A percentile compares a stretch with the other conserved stretches of the same genome.
Evolutionary conservation across 2,113 vertebrate genomes (phyloP).

Genomic region (Rhabdornis inornatus): DNA sequence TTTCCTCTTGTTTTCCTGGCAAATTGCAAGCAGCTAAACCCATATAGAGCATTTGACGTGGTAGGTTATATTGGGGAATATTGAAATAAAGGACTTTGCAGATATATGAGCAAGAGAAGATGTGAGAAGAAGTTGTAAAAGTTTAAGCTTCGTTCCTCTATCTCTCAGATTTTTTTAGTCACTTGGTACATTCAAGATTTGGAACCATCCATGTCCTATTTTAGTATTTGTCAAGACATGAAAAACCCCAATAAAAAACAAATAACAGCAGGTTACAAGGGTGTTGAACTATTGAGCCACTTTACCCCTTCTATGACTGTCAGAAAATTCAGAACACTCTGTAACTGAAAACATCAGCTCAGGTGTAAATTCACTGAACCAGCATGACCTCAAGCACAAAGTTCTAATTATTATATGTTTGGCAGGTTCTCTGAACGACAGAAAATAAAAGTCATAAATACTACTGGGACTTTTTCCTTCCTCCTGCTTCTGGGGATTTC

Average conservation of each 20-base stretch:
- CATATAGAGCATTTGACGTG: background rate
- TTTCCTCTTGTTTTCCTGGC: background rate
- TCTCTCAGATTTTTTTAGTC: background rate
- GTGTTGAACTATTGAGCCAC: background rate
- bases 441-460: background rate
- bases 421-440: background rate
- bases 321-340: background rate
- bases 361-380: slow-evolving; percentile 26
- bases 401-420: slow-evolving; percentile 29
- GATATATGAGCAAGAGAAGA: background rate
- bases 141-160: background rate
- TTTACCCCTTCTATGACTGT: background rate
- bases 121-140: background rate
- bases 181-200: background rate
- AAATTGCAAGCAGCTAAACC: background rate
- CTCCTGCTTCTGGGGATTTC: background rate
- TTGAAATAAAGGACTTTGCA: background rate
- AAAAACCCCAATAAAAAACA: background rate
- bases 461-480: background rate
- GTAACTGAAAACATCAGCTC: background rate
- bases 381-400: background rate
- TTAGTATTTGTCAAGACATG: background rate
- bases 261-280: background rate
- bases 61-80: background rate
- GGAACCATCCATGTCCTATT: background rate